Conservation (phyloP, 1,140 invertebrate species). For the Meloidogyne exigua region DNA sequence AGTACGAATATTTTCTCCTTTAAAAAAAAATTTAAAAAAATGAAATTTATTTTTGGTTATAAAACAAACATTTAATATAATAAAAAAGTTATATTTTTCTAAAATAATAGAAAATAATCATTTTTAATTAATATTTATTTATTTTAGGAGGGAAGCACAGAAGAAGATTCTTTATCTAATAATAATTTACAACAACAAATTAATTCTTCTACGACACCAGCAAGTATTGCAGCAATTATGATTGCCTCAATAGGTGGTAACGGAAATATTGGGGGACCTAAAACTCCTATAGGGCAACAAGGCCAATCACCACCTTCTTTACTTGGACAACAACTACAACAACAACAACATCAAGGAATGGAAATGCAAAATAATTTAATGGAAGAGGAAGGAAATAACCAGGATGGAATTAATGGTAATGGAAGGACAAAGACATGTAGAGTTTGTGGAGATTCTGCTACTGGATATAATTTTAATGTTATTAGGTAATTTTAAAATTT, state of each 20-base stretch:
- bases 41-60: too few relatives aligned
- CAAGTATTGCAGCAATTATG: neutral
- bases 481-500: constrained; percentile 53
- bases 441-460: constrained; percentile 84
- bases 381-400: neutral
- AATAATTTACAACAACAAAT: neutral
- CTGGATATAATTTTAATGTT: constrained; percentile 92
- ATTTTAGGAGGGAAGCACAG: neutral
- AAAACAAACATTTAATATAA: too few relatives aligned
- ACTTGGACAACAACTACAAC: neutral
- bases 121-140: neutral
- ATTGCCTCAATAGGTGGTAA: neutral
- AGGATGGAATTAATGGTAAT: constrained; percentile 31
- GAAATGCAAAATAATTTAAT: neutral
- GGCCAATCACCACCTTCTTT: neutral
- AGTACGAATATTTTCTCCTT: neutral
- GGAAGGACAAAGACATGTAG: constrained; percentile 70
- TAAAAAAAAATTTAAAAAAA: too few relatives aligned
- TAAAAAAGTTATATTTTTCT: too few relatives aligned
- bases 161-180: constrained; percentile 1
- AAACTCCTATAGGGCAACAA: neutral
- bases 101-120: too few relatives aligned
- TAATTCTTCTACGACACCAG: neutral
- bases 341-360: neutral
- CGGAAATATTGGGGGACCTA: neutral